These are phyloP conservation scores for Agrochola lota DNA, from an alignment of 2,888 invertebrate species.

Conservation along the genomic window DNA sequence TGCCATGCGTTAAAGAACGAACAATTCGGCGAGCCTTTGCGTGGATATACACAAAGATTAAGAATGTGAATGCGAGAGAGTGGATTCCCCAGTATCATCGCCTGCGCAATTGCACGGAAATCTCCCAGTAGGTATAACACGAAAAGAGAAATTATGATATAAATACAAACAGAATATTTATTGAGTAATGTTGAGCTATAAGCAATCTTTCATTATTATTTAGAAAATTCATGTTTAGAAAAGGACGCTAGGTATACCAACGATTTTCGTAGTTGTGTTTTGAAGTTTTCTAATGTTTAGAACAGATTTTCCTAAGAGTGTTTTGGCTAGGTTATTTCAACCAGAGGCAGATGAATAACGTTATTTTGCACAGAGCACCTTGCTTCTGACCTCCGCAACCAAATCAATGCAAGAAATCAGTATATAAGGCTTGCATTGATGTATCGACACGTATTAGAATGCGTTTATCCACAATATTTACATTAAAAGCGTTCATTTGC, in stretches of 20 bases:
- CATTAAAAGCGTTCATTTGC: constrained; percentile 42
- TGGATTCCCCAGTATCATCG: background rate
- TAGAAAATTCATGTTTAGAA: background rate
- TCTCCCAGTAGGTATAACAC: background rate
- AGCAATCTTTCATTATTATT: background rate
- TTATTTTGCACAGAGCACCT: background rate
- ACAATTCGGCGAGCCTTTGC: constrained; percentile 2
- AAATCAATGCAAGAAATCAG: constrained; percentile 31
- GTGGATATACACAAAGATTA: background rate
- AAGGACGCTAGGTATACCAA: background rate
- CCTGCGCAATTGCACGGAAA: background rate
- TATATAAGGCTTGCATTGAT: constrained; percentile 21
- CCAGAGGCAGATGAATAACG: background rate
- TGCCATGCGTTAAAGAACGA: background rate
- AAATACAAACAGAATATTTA: background rate
- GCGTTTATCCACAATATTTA: constrained; percentile 61
- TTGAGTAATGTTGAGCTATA: background rate
- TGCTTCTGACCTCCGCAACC: background rate
- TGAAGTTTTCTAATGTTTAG: background rate
- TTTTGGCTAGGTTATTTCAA: background rate
- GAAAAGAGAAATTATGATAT: constrained; percentile 3
- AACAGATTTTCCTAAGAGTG: background rate
- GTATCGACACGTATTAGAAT: constrained; percentile 26
- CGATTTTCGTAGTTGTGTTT: background rate
- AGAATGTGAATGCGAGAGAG: background rate